A percentile compares a stretch with the other conserved stretches of the same genome.
These are phyloP conservation scores for Drosophila triauraria DNA, from an alignment of 1,140 invertebrate species.

Conservation along the genomic window DNA sequence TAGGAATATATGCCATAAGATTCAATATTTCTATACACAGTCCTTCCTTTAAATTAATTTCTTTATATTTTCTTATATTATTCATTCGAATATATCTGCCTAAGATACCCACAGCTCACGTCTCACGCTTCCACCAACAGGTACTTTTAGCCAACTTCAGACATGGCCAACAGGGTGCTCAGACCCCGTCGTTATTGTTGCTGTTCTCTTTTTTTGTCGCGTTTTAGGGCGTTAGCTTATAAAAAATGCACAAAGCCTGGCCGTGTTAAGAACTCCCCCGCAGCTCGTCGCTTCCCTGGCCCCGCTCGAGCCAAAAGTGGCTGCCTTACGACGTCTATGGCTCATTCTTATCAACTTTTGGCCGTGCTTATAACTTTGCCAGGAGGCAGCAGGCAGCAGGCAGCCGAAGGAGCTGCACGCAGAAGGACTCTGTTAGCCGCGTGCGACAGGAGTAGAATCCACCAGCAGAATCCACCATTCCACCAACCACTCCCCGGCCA, in stretches of 20 bases:
- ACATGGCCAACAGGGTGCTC: constrained; percentile 35
- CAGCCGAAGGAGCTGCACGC: constrained; percentile 12
- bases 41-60: not conserved
- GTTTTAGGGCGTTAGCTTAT: constrained; percentile 72
- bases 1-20: too few relatives aligned
- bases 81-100: not conserved
- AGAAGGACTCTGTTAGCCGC: constrained; percentile 66
- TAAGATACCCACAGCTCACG: not conserved
- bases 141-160: constrained; percentile 19
- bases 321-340: constrained; percentile 80
- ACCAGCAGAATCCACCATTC: constrained; percentile 21
- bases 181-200: constrained; percentile 39
- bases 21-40: too few relatives aligned
- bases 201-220: constrained; percentile 36
- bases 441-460: constrained; percentile 55
- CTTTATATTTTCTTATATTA: not conserved
- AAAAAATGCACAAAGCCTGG: constrained; percentile 77
- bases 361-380: constrained; percentile 79
- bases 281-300: not conserved
- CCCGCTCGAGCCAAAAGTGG: constrained; percentile 53
- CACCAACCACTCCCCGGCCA: constrained; percentile 30
- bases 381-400: constrained; percentile 1
- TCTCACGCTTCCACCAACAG: constrained; percentile 21
- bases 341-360: constrained; percentile 83
- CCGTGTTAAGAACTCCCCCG: constrained; percentile 73